A percentile compares a stretch with the other conserved stretches of the same genome.
Conservation (phyloP, 2,113 vertebrate species). For the Hystrix cristata region DNA sequence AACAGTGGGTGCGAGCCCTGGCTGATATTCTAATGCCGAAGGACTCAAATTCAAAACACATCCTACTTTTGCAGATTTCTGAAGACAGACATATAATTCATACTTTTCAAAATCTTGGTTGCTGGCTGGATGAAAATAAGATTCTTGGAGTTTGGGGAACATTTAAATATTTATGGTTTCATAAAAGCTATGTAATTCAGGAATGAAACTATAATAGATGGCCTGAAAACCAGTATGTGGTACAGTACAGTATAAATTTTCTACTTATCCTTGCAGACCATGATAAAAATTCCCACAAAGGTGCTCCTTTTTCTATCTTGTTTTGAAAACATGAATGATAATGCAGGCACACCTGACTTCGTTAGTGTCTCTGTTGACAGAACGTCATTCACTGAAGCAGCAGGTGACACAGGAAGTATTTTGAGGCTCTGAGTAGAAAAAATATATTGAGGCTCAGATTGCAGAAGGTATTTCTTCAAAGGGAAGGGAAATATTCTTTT, state of each 20-base stretch:
- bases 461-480: not conserved
- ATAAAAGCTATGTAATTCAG: not conserved
- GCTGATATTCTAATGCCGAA: constrained; percentile 26
- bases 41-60: constrained; percentile 3
- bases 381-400: not conserved
- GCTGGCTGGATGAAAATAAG: not conserved
- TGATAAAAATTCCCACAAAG: not conserved
- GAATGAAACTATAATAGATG: constrained; percentile 37
- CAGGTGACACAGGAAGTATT: fast-evolving
- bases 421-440: not conserved
- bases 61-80: not conserved
- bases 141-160: not conserved
- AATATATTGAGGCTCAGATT: not conserved
- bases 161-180: constrained; percentile 56
- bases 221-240: not conserved
- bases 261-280: not conserved
- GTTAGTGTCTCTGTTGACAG: not conserved
- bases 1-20: not conserved
- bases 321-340: not conserved
- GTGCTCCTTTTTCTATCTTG: not conserved
- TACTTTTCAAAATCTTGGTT: not conserved
- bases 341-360: not conserved
- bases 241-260: constrained; percentile 39
- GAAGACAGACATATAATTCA: not conserved
- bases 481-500: not conserved